Base-by-base conservation (phyloP, 2,888 invertebrate genomes). In the Synergus laeviventris region DNA sequence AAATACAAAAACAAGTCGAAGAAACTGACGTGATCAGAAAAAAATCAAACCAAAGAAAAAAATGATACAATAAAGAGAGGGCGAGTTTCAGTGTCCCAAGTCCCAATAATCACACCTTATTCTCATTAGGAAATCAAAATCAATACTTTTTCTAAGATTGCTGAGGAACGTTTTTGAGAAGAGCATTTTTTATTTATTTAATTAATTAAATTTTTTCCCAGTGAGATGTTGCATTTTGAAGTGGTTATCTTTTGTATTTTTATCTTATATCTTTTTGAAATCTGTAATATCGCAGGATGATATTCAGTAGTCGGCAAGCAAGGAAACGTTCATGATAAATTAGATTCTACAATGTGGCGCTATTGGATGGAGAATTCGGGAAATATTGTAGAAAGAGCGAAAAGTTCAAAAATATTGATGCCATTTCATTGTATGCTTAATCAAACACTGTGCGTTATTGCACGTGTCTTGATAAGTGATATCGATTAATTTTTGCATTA, bases 301-400 rank as follows among this genome's bases (percentile, higher is more conserved):
- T 64, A 64, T 39, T 64, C 31, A 21, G 54, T 61, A 62, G 81
- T 79, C 81, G 81, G 76, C 78, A 82, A 82, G 70, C 78, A 61
- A 84, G 83, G 64, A 31, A 81, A 75, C 76, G 70, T 74, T 66
- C 14, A 0, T 18, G 18, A 14, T 76, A 60, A 39, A 56, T 62
- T 62, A 14, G n/a, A 70, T 66, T 77, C 73, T 73, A 75, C 75
- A 76, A 77, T 75, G 77, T 79, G 76, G 79, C 78, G 77, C 77
- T 77, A 76, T 54, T 54, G 45, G 59, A 54, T 59, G 75, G 64
- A 66, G 21, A 39, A 39, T 21, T 66, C 8, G 66, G 12, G 39
- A 64, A 42, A 39, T 14, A 14, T 9, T 3, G 11, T 12, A 64
- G 9, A 18, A 38, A 2, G 11, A 5, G 21, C 21, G 9, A 42